Evolutionary conservation across 2,888 invertebrate genomes (phyloP), one percentile per base, ranked within the genome.

Genomic region (Hyalella azteca): DNA sequence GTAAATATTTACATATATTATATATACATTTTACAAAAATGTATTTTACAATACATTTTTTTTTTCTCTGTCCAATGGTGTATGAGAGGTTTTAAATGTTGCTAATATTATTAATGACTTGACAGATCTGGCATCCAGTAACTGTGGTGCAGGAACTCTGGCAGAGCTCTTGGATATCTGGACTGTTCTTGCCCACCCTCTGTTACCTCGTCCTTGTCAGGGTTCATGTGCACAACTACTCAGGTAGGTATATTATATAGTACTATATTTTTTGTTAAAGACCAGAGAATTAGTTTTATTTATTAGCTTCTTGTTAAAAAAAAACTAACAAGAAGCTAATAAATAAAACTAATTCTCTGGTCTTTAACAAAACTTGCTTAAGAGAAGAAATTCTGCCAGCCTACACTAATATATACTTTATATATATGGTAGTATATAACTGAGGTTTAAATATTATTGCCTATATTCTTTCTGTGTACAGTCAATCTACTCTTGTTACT

Each of bases 181-280:
- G 66, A 36, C 32, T 66, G 3, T 15, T 66, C 19, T 66, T 32
- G 66, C 66, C 66, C 36, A 66, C 29, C 32, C 7, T 66, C 19
- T 66, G 66, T 29, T 19, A 7, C 36, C 66, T 66, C 39, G n/a
- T 66, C 66, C 32, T 66, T 22, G 66, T 66, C 36, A 39, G 66
- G 39, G 11, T 66, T 4, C 66, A 66, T 36, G 66, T 66, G 36
- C 66, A 66, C 32, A 59, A 59, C 32, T 59, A 29, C 32, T 29
- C 29, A 22, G 59, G 59, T 59, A 19, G 32, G 26, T 26, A 4
- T 59, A n/a, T n/a, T n/a, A n/a, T n/a, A n/a, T n/a, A n/a, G n/a
- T n/a, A n/a, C n/a, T n/a, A n/a, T n/a, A n/a, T n/a, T n/a, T n/a
- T n/a, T n/a, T n/a, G n/a, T n/a, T n/a, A n/a, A n/a, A n/a, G n/a